Evolutionary conservation across 1,140 invertebrate genomes (phyloP).

Genomic region (Monochamus saltuarius): DNA sequence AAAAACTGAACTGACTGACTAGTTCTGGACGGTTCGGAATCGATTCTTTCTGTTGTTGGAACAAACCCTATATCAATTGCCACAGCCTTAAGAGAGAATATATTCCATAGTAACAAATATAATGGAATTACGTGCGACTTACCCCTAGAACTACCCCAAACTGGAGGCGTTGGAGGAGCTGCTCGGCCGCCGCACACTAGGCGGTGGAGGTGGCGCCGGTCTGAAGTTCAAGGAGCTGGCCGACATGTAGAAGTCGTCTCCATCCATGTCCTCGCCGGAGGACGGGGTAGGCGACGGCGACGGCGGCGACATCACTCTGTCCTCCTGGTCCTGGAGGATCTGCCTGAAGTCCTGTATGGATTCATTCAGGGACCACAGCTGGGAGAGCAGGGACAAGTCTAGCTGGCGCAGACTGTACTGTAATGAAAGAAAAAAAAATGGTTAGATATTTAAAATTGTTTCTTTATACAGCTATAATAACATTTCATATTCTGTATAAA

Average conservation of each 20-base stretch:
- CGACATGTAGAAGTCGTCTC: slow-evolving; percentile 45
- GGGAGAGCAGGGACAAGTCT: slow-evolving; percentile 80
- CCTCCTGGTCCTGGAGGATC: slow-evolving; percentile 66
- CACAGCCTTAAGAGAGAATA: no score
- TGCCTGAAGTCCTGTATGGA: slow-evolving; percentile 83
- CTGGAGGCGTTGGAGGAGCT: slow-evolving; percentile 16
- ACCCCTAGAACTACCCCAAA: neutral
- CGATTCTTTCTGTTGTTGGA: no score
- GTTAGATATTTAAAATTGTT: no score
- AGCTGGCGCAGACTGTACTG: slow-evolving; percentile 81
- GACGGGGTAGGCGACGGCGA: slow-evolving; percentile 62
- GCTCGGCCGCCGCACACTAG: neutral
- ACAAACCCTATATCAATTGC: no score
- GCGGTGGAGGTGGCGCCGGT: neutral
- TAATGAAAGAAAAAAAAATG: slow-evolving; percentile 44
- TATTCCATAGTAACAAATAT: no score
- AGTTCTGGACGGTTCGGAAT: no score
- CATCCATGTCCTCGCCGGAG: slow-evolving; percentile 61
- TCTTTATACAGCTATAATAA: no score
- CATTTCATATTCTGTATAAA: no score
- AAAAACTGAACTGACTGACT: no score
- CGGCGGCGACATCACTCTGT: slow-evolving; percentile 58
- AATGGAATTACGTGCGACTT: no score
- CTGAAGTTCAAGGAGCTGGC: slow-evolving; percentile 31
- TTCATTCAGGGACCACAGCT: slow-evolving; percentile 85